Percentiles rank a stretch among this genome's conserved stretches.
Evolutionary conservation across 2,797 vertebrate genomes (phyloP).

Genomic region (Cottoperca gobio): DNA sequence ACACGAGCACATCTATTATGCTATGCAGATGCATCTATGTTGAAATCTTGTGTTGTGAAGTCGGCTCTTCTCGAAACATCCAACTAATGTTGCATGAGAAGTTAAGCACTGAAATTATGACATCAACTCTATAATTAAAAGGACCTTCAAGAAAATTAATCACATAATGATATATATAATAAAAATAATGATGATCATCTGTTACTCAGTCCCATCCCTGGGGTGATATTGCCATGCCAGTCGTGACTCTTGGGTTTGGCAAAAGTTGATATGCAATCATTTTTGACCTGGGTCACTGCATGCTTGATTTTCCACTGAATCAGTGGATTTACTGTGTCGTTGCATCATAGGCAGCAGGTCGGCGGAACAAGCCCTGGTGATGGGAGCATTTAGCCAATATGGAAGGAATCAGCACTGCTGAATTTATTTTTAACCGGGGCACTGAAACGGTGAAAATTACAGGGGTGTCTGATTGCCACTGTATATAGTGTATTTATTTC

Average conservation of each 20-base stretch:
- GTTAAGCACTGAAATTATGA: conserved; percentile 4
- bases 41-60: conserved; percentile 28
- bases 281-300: conserved; percentile 55
- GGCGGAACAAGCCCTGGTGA: neutral
- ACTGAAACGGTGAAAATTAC: neutral
- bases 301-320: conserved; percentile 39
- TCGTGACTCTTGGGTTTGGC: conserved; percentile 31
- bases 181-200: conserved; percentile 36
- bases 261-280: conserved; percentile 31
- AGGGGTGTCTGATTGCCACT: neutral
- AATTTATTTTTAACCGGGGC: conserved; percentile 5
- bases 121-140: conserved; percentile 32
- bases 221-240: conserved; percentile 27
- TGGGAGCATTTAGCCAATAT: neutral
- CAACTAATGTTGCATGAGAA: conserved; percentile 24
- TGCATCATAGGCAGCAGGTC: conserved; percentile 9
- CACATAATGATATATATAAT: too few relatives aligned
- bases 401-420: neutral
- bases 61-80: neutral
- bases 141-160: conserved; percentile 38
- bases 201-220: conserved; percentile 7
- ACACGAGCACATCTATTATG: neutral
- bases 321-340: conserved; percentile 23
- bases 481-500: neutral
- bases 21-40: neutral